These are phyloP conservation scores for Empis stercorea DNA, from an alignment of 2,888 invertebrate genomes.

Conservation along the genomic window DNA sequence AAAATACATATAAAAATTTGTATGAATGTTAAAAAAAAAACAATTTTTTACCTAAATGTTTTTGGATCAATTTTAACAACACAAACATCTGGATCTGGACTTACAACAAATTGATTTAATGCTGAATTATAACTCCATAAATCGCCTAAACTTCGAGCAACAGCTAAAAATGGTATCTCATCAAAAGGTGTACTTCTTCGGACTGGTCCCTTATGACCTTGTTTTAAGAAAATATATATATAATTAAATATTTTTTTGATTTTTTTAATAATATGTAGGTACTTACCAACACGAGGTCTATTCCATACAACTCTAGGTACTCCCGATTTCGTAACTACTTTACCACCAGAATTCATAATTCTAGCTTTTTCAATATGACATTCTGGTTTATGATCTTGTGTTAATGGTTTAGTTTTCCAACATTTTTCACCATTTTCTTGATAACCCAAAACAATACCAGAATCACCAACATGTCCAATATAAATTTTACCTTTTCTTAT, in stretches of 20 bases:
- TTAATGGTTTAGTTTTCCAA: constrained; percentile 73
- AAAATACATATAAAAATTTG: neutral
- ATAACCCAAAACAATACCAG: constrained; percentile 81
- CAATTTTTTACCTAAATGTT: constrained; percentile 43
- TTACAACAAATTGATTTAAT: constrained; percentile 88
- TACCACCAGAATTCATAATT: constrained; percentile 71
- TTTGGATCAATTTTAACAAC: constrained; percentile 71
- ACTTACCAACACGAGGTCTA: constrained; percentile 61
- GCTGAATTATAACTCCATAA: constrained; percentile 94
- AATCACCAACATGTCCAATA: constrained; percentile 97
- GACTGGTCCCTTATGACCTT: constrained; percentile 57
- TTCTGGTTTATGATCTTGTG: constrained; percentile 93
- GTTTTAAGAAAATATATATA: constrained; percentile 9
- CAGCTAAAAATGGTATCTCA: constrained; percentile 90
- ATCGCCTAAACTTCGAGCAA: constrained; percentile 91
- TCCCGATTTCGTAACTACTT: constrained; percentile 64
- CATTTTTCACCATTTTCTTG: constrained; percentile 55
- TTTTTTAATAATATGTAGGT: constrained; percentile 4
- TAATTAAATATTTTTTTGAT: neutral
- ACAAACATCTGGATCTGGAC: constrained; percentile 90
- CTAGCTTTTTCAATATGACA: constrained; percentile 67
- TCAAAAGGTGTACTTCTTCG: constrained; percentile 81
- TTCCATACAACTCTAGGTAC: constrained; percentile 97
- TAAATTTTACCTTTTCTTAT: constrained; percentile 89
- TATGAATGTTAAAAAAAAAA: neutral